Evolutionary conservation across 2,888 invertebrate species (phyloP), one percentile per base, ranked within the genome.

Genomic region (Hetaerina titia): DNA sequence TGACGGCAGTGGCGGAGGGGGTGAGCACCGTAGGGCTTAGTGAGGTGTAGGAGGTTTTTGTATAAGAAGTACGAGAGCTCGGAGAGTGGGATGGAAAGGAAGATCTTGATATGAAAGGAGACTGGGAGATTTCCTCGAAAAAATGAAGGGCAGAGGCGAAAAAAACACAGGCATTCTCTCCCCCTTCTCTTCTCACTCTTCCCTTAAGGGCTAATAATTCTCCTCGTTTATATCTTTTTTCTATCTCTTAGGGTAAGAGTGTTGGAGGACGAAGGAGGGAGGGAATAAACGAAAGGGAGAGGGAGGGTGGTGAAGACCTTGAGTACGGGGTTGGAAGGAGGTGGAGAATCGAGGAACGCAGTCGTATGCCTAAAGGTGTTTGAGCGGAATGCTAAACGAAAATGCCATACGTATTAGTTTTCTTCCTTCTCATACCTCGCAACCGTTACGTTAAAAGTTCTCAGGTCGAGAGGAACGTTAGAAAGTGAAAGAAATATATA

Each of bases 191-290:
- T 89, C 58, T 22, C 58, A n/a, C 89, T 58, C 57, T 22, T 88
- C 45, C 56, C 56, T 88, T 88, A 56, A 56, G 89, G 58, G 56
- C 89, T 58, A 89, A 89, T 89, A 89, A 57, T n/a, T n/a, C 58
- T 89, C 89, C 58, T 89, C 89, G 88, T 89, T 89, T 89, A 89
- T 58, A 57, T 89, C 19, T 58, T 89, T 81, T 89, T 89, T 58
- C 58, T 56, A 57, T 58, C 58, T 58, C n/a, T 56, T 57, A 22
- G 45, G 15, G 89, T n/a, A n/a, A 57, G 19, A n/a, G 57, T n/a
- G 58, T 8, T n/a, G 89, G 58, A 58, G 6, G 57, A n/a, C 8
- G 4, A 56, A 58, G 58, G n/a, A 11, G n/a, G 69, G 13, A 15
- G 22, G 64, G 64, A 64, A 64, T 15, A 64, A 64, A 22, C 1